Percentiles rank a stretch among this genome's conserved stretches.
phyloP scores from a whole-genome alignment of 2,797 vertebrate species.

The Denticeps clupeoides region DNA sequence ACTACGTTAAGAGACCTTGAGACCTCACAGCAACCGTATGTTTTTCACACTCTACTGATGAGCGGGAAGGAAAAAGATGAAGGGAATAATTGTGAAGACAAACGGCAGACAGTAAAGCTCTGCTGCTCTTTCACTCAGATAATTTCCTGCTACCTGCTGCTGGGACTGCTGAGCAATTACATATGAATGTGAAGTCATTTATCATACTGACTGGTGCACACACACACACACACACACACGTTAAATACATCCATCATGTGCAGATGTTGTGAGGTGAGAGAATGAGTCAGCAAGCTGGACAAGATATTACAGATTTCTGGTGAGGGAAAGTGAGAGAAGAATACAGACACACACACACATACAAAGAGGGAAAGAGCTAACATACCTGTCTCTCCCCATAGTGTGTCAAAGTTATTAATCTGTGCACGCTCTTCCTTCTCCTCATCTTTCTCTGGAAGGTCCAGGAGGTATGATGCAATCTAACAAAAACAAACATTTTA shows the following conservation, averaged over 20 bases:
- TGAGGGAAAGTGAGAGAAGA: too few species aligned
- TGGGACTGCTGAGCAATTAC: not conserved
- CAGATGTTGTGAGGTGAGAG: too few species aligned
- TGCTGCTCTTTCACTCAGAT: not conserved
- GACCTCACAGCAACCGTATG: too few species aligned
- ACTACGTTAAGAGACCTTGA: too few species aligned
- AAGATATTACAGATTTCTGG: too few species aligned
- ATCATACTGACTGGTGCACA: not conserved
- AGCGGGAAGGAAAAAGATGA: not conserved
- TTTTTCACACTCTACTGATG: too few species aligned
- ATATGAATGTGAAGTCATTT: not conserved
- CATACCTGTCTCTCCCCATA: constrained; percentile 95
- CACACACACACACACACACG: not conserved
- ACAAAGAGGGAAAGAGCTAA: constrained; percentile 3
- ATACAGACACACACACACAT: not conserved
- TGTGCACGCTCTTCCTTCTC: constrained; percentile 84
- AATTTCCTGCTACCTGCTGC: not conserved
- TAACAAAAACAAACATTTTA: constrained; percentile 51
- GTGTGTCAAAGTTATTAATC: constrained; percentile 85
- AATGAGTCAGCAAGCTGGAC: too few species aligned
- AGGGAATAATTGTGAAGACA: not conserved
- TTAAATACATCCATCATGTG: too few species aligned
- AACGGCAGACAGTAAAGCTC: not conserved
- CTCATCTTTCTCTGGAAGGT: constrained; percentile 86
- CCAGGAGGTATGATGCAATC: constrained; percentile 86